A percentile compares a stretch with the other conserved stretches of the same genome.
phyloP scores from a whole-genome alignment of 2,113 vertebrate genomes.

The Mirza zaza region DNA sequence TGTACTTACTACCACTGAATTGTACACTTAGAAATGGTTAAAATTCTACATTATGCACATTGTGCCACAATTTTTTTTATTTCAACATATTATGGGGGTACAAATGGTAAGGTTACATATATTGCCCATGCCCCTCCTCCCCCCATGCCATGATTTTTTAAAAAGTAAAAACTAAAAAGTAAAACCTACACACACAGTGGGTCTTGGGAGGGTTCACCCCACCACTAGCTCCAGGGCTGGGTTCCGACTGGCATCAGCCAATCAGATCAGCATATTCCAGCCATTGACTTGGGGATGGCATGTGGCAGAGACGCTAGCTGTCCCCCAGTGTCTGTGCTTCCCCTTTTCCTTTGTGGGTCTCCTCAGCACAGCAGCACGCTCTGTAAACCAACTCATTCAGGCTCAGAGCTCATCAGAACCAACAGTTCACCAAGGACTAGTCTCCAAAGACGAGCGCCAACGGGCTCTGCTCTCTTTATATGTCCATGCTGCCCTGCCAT shows the following conservation, averaged over 20 bases:
- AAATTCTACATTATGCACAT: neutral
- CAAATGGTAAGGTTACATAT: too few relatives aligned
- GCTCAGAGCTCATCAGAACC: neutral
- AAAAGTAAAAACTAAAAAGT: too few relatives aligned
- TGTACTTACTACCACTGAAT: neutral
- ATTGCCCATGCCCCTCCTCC: too few relatives aligned
- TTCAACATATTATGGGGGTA: too few relatives aligned
- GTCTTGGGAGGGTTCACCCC: neutral
- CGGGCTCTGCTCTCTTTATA: neutral
- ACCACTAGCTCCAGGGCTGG: neutral
- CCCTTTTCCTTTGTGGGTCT: neutral
- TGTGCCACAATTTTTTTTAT: neutral
- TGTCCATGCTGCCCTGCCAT: too few relatives aligned
- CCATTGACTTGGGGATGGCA: neutral
- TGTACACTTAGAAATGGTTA: neutral
- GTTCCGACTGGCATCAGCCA: neutral
- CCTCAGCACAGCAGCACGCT: neutral
- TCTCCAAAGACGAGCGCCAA: neutral
- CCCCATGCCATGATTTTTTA: neutral
- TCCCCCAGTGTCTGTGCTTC: neutral
- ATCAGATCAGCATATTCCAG: neutral
- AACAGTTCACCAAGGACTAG: neutral
- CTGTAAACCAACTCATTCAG: neutral
- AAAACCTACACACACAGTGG: neutral
- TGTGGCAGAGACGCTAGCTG: neutral